Evolutionary conservation across 1,140 invertebrate genomes (phyloP).

Genomic region (Phortica variegata): DNA sequence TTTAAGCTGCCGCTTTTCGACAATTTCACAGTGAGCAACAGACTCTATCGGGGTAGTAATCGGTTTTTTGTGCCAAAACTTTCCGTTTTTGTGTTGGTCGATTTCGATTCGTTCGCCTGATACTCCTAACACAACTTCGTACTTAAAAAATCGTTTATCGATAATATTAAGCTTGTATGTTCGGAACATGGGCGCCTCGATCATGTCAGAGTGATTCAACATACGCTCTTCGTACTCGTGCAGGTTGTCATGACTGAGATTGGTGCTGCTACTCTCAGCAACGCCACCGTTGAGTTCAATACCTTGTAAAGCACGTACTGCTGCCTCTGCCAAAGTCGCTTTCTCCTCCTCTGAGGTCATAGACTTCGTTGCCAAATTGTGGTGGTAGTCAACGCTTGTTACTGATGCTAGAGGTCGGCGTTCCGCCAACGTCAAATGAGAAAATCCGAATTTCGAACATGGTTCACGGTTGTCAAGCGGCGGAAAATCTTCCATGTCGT

Average conservation of each 20-base stretch:
- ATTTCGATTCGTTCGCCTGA: slow-evolving; percentile 91
- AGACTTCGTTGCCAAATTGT: slow-evolving; percentile 42
- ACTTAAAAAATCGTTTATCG: slow-evolving; percentile 77
- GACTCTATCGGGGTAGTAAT: slow-evolving; percentile 74
- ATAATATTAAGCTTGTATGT: slow-evolving; percentile 78
- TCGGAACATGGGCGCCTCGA: slow-evolving; percentile 82
- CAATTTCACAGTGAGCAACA: slow-evolving; percentile 82
- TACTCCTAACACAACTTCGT: slow-evolving; percentile 81
- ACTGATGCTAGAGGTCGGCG: slow-evolving; percentile 45
- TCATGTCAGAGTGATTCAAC: slow-evolving; percentile 70
- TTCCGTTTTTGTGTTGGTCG: slow-evolving; percentile 70
- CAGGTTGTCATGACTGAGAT: slow-evolving; percentile 33
- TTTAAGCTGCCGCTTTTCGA: slow-evolving; percentile 65
- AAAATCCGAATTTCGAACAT: slow-evolving; percentile 91
- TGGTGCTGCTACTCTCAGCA: slow-evolving; percentile 15
- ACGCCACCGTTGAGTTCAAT: slow-evolving; percentile 32
- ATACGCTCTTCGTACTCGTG: slow-evolving; percentile 61
- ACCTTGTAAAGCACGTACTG: slow-evolving; percentile 29
- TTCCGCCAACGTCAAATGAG: slow-evolving; percentile 83
- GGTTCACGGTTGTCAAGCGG: slow-evolving; percentile 83
- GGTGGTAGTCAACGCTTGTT: slow-evolving; percentile 58
- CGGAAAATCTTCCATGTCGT: slow-evolving; percentile 93
- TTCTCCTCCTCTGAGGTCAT: slow-evolving; percentile 52
- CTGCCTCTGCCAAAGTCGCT: slow-evolving; percentile 30
- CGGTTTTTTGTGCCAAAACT: slow-evolving; percentile 68